A percentile compares a stretch with the other conserved stretches of the same genome.
Conservation (phyloP, 2,113 vertebrate species). For the Ageneiosus marmoratus region DNA sequence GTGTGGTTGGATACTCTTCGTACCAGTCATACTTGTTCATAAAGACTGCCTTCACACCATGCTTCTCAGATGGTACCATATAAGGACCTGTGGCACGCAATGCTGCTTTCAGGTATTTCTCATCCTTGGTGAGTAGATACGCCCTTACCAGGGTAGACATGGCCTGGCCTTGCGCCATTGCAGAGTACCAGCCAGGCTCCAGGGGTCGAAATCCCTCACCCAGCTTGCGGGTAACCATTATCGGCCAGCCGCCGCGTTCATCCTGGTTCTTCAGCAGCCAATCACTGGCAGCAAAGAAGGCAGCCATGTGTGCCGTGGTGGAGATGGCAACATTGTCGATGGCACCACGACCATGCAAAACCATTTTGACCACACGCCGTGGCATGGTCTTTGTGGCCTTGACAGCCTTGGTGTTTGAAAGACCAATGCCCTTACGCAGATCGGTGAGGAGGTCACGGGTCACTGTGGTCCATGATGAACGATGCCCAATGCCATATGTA, state of each 20-base stretch:
- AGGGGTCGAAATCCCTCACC: conserved; percentile 91
- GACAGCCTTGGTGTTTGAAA: conserved; percentile 97
- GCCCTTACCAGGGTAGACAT: conserved; percentile 94
- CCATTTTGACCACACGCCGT: conserved; percentile 80
- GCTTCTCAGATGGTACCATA: conserved; percentile 85
- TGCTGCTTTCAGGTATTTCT: conserved; percentile 83
- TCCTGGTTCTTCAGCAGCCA: conserved; percentile 96
- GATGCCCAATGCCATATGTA: conserved; percentile 87
- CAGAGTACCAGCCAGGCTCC: conserved; percentile 98
- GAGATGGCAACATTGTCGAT: conserved; percentile 92
- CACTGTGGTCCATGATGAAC: conserved; percentile 86
- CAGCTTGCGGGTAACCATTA: conserved; percentile 93
- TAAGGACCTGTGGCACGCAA: conserved; percentile 87
- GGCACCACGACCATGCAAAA: conserved; percentile 82
- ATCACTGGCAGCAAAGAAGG: conserved; percentile 91
- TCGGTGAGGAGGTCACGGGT: conserved; percentile 94
- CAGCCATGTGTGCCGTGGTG: conserved; percentile 90
- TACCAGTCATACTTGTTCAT: conserved; percentile 96
- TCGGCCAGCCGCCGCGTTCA: conserved; percentile 93
- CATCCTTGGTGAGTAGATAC: conserved; percentile 88
- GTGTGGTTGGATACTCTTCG: conserved; percentile 94
- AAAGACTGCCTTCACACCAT: conserved; percentile 92
- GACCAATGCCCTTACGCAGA: conserved; percentile 91
- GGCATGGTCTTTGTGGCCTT: conserved; percentile 96
- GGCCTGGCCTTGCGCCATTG: conserved; percentile 98